Percentiles rank a stretch among this genome's conserved stretches.
These are phyloP conservation scores for Lasioglossum morio DNA, from an alignment of 2,888 invertebrate species.

Conservation along the genomic window DNA sequence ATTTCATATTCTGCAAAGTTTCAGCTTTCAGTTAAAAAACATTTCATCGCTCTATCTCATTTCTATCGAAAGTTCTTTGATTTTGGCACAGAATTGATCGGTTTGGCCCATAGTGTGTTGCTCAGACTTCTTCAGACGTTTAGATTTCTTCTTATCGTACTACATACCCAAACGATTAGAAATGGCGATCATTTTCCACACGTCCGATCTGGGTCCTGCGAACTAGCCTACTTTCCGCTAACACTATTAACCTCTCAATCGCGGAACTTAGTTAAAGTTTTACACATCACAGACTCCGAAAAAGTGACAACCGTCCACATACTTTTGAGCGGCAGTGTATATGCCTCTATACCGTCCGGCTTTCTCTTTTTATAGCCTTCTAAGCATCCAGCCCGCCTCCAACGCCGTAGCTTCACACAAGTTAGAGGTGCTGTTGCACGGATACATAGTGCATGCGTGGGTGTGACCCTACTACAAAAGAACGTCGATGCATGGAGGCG, in stretches of 20 bases:
- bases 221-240: background rate
- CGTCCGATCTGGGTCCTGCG: background rate
- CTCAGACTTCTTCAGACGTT: no score
- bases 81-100: no score
- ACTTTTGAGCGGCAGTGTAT: slow-evolving; percentile 19
- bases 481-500: slow-evolving; percentile 37
- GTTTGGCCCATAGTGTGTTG: no score
- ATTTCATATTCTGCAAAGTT: no score
- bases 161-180: background rate
- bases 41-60: no score
- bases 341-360: slow-evolving; percentile 65
- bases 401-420: slow-evolving; percentile 53
- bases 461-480: slow-evolving; percentile 31
- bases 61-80: no score
- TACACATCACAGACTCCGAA: background rate
- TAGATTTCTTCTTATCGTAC: background rate
- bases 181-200: background rate
- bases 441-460: slow-evolving; percentile 50
- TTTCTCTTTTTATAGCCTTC: slow-evolving; percentile 82
- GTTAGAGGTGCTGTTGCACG: slow-evolving; percentile 44
- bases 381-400: slow-evolving; percentile 74
- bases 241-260: background rate
- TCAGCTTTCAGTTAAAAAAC: no score
- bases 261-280: no score
- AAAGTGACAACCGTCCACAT: background rate